These are phyloP conservation scores for Molossus molossus DNA, from an alignment of 2,797 vertebrate species.

Conservation along the genomic window DNA sequence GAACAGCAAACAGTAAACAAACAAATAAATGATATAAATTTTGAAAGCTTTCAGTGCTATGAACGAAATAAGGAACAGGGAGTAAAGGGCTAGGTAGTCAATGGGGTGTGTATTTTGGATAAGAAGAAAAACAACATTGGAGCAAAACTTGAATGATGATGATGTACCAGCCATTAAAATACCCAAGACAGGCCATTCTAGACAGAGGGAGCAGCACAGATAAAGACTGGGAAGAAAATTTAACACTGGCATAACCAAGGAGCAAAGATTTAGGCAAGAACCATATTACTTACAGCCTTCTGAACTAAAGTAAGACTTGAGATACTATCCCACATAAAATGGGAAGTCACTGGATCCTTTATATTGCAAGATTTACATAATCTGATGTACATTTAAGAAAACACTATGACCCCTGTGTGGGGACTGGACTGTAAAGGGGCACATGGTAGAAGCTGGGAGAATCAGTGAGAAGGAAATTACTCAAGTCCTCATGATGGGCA, in stretches of 20 bases:
- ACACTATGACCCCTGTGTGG: neutral
- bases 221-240: neutral
- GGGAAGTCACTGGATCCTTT: neutral
- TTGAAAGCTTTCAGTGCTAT: neutral
- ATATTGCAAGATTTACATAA: neutral
- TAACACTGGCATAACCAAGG: neutral
- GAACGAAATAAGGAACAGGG: neutral
- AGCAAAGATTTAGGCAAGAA: neutral
- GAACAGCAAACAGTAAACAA: neutral
- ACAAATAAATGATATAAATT: neutral
- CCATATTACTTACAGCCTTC: neutral
- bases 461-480: neutral
- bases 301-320: neutral
- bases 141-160: neutral
- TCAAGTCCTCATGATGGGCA: neutral
- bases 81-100: neutral
- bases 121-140: neutral
- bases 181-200: neutral
- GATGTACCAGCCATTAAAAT: neutral
- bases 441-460: neutral
- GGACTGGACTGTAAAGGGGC: neutral
- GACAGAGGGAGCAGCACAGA: neutral
- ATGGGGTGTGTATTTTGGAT: neutral
- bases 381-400: neutral
- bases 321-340: neutral